A percentile compares a stretch with the other conserved stretches of the same genome.
Conservation (phyloP, 2,888 invertebrate species). For the Plagodis dolabraria region DNA sequence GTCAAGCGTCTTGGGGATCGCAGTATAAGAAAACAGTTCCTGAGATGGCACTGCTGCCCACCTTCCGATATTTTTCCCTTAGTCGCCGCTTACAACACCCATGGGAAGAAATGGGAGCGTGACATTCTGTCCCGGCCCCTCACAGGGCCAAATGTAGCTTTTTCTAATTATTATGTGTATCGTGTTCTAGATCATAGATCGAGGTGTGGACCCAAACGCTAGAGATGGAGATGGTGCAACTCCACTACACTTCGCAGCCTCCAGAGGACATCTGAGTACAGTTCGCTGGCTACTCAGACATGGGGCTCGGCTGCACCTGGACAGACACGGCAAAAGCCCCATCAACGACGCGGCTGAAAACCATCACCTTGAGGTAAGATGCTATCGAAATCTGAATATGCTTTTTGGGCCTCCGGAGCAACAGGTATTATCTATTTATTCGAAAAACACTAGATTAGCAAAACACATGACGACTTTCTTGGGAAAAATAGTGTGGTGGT, state of each 20-base stretch:
- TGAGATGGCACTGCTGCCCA: too few relatives aligned
- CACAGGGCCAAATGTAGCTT: not conserved
- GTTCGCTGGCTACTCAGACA: conserved; percentile 93
- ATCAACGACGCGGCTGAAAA: conserved; percentile 96
- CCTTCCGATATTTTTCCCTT: too few relatives aligned
- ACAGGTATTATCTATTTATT: too few relatives aligned
- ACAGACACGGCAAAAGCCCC: conserved; percentile 95
- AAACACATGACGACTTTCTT: too few relatives aligned
- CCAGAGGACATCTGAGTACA: conserved; percentile 91
- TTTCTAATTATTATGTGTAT: not conserved
- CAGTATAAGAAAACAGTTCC: too few relatives aligned
- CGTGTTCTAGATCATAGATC: conserved; percentile 88
- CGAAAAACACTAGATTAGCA: too few relatives aligned
- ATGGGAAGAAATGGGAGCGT: too few relatives aligned
- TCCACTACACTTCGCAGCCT: conserved; percentile 95
- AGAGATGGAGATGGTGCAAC: conserved; percentile 95
- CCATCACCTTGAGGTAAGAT: conserved; percentile 92
- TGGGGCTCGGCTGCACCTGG: conserved; percentile 91
- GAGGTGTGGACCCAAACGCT: conserved; percentile 93
- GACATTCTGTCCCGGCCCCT: too few relatives aligned
- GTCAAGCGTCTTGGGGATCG: too few relatives aligned
- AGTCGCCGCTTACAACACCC: too few relatives aligned
- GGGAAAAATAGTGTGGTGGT: too few relatives aligned
- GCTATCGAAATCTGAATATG: not conserved
- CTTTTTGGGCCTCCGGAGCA: too few relatives aligned